Base-by-base conservation (phyloP, 2,888 invertebrate species). In the Polia nebulosa region DNA sequence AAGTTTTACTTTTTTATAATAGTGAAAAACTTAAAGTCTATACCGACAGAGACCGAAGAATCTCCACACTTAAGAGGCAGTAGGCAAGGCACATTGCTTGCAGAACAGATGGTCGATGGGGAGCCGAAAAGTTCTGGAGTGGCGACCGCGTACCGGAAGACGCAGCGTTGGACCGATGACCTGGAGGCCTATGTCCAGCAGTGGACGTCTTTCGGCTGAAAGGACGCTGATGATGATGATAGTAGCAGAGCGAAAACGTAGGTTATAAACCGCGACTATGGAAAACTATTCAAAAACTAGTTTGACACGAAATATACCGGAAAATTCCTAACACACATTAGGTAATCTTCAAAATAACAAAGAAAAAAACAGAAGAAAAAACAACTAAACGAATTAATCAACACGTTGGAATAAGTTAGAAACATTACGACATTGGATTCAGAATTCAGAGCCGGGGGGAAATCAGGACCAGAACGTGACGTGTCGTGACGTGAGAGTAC, bases 401-500 rank as follows among this genome's bases (percentile, higher is more conserved):
- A 67, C 73, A 76, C 49, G 70, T 77, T 68, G 64, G 58, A 58
- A 66, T 73, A 84, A 80, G 60, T 73, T 74, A 69, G 61, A 69
- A 76, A 70, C 70, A 67, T 65, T 72, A 72, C 67, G 75, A 73
- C 78, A 84, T 88, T 84, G 77, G 81, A 85, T 83, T 84, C 71
- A 71, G 73, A 73, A 78, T 78, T 80, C 71, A 49, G 65, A 76
- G 60, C 78, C 76, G 58, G 60, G 72, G 83, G 84, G 85, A 85
- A 85, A 84, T 81, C 82, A 81, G 49, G n/a, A 63, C 15, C 55
- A n/a, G 64, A 32, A 76, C 80, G 81, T 76, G 76, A 75, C 59
- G 55, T 71, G 73, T 77, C 62, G 52, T n/a, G 36, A 44, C 34
- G 29, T 11, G 51, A 49, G 17, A 34, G 32, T 11, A 57, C 3